A percentile compares a stretch with the other conserved stretches of the same genome.
Evolutionary conservation across 2,113 vertebrate genomes (phyloP).

Genomic region (Sander vitreus): DNA sequence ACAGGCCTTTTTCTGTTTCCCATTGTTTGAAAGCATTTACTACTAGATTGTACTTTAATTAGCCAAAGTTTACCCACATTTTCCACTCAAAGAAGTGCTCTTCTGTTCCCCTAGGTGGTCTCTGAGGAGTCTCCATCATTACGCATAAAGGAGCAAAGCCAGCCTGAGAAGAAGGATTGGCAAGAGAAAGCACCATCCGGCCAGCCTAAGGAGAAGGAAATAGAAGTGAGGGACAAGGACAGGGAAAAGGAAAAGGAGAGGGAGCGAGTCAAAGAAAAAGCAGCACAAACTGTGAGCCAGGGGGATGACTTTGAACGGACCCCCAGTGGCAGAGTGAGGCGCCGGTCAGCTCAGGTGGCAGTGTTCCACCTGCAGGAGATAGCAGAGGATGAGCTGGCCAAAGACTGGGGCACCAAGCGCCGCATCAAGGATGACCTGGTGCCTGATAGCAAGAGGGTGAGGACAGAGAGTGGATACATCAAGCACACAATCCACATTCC

Average conservation of each 20-base stretch:
- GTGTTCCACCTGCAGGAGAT: constrained; percentile 99
- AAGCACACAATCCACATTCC: not conserved
- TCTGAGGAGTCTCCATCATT: constrained; percentile 60
- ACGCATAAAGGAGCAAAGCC: constrained; percentile 66
- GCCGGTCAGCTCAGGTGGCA: constrained; percentile 94
- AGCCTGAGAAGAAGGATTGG: constrained; percentile 69
- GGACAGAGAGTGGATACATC: constrained; percentile 36
- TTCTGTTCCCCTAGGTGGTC: constrained; percentile 57
- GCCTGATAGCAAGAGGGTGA: constrained; percentile 94
- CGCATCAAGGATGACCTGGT: constrained; percentile 98
- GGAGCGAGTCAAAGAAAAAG: constrained; percentile 70
- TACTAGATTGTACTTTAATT: not conserved
- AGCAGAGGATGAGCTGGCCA: constrained; percentile 94
- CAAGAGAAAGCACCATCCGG: constrained; percentile 44
- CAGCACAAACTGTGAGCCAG: constrained; percentile 72
- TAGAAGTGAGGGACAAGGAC: constrained; percentile 67
- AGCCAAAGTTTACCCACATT: constrained; percentile 12
- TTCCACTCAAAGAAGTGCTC: constrained; percentile 26
- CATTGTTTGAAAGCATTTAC: not conserved
- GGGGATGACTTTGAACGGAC: constrained; percentile 92
- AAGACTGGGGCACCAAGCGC: constrained; percentile 93
- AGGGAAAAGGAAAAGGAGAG: constrained; percentile 69
- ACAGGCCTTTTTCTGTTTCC: not conserved
- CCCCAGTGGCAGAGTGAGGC: constrained; percentile 94
- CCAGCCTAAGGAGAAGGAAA: constrained; percentile 63